Conservation (phyloP, 1,140 invertebrate genomes). For the Drosophila prosaltans region DNA sequence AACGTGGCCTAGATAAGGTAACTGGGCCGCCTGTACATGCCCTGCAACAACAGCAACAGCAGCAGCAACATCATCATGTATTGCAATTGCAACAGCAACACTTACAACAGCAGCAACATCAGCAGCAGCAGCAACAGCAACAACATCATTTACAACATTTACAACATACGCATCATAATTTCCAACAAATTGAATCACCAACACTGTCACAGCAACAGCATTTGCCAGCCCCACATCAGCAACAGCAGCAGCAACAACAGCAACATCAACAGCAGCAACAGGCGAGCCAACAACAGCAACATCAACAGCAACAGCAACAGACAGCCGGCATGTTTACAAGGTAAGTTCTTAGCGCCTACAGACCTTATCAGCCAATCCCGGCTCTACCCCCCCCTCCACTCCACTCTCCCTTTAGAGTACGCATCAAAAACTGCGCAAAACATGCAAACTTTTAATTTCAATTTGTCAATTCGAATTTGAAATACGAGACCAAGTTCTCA, state of each 20-base stretch:
- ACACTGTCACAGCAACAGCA: conserved; percentile 63
- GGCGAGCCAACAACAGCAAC: conserved; percentile 40
- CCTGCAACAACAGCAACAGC: conserved; percentile 57
- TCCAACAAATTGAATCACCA: conserved; percentile 61
- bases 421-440: conserved; percentile 62
- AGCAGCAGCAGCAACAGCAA: conserved; percentile 61
- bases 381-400: conserved; percentile 24
- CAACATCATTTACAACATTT: conserved; percentile 74
- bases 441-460: conserved; percentile 81
- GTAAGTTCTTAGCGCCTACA: conserved; percentile 75
- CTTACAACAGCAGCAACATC: conserved; percentile 61
- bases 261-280: conserved; percentile 62
- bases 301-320: conserved; percentile 55
- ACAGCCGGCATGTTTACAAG: conserved; percentile 79
- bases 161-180: conserved; percentile 76
- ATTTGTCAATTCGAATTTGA: conserved; percentile 74
- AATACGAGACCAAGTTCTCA: conserved; percentile 57
- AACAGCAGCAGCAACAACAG: conserved; percentile 29
- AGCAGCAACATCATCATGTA: conserved; percentile 61
- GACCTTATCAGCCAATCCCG: conserved; percentile 30
- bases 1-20: conserved; percentile 76
- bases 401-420: conserved; percentile 25
- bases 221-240: conserved; percentile 40
- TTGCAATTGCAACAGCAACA: conserved; percentile 66
- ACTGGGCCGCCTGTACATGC: conserved; percentile 58